These are phyloP conservation scores for Epizoanthus illoricatus DNA, from an alignment of 92 coral and sea anemone genomes.

Conservation along the genomic window DNA sequence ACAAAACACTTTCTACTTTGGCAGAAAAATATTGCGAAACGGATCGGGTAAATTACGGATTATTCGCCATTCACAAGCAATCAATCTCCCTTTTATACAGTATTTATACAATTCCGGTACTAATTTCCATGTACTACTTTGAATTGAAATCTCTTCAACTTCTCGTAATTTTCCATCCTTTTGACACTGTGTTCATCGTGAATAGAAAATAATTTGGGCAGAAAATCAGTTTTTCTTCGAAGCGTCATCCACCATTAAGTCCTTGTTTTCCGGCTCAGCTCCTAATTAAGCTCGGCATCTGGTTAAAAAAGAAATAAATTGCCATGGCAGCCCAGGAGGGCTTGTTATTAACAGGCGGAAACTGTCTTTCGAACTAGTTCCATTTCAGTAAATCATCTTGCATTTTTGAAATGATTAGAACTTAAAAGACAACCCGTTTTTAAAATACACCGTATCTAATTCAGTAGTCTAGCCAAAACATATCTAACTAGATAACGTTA, in stretches of 20 bases:
- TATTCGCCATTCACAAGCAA: neutral
- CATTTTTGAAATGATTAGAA: neutral
- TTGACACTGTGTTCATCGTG: neutral
- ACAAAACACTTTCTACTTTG: neutral
- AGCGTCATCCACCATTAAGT: neutral
- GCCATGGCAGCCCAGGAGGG: neutral
- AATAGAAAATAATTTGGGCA: neutral
- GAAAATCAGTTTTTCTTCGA: neutral
- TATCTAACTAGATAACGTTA: no score
- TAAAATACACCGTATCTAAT: no score
- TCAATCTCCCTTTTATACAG: constrained; percentile 1
- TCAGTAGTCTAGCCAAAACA: no score
- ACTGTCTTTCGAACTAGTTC: constrained; percentile 7
- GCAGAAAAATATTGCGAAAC: neutral
- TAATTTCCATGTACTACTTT: constrained; percentile 16
- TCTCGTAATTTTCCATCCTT: neutral
- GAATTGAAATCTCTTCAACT: constrained; percentile 1
- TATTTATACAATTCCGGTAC: neutral
- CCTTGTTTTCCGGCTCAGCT: neutral
- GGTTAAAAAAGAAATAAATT: constrained; percentile 1
- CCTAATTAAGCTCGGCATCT: neutral
- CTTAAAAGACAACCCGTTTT: neutral
- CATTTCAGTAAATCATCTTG: constrained; percentile 5
- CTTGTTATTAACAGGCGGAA: constrained; percentile 7
- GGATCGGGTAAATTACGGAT: neutral